Conservation (phyloP, 2,113 vertebrate species). For the Phrynosoma blainvillii region DNA sequence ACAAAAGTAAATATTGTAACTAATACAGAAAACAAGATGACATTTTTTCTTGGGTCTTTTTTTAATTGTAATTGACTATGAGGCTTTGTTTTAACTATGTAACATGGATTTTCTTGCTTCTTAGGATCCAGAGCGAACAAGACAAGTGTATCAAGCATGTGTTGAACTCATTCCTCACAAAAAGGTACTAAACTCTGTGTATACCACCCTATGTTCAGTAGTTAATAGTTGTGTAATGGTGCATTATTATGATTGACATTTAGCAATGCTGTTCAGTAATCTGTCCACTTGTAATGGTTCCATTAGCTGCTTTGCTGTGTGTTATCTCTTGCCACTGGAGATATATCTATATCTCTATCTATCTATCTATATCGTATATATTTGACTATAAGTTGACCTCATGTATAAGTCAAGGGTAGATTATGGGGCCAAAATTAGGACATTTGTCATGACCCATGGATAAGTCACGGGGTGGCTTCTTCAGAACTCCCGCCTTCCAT, state of each 20-base stretch:
- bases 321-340: background rate
- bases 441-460: too few relatives aligned
- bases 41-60: background rate
- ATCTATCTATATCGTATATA: too few relatives aligned
- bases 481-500: too few relatives aligned
- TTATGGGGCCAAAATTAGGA: too few relatives aligned
- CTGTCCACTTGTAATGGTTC: background rate
- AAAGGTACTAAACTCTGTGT: slow-evolving; percentile 81
- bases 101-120: background rate
- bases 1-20: background rate
- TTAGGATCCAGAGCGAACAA: slow-evolving; percentile 92
- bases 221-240: background rate
- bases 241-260: background rate
- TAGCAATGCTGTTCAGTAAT: background rate
- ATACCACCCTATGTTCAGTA: background rate
- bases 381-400: too few relatives aligned
- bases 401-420: too few relatives aligned
- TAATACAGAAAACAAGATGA: background rate
- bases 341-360: too few relatives aligned
- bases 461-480: too few relatives aligned
- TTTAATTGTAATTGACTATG: background rate
- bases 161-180: slow-evolving; percentile 96
- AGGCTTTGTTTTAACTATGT: background rate
- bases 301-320: background rate
- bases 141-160: slow-evolving; percentile 95